Base-by-base conservation (phyloP, 2,888 invertebrate species). In the Hoplodrina ambigua region DNA sequence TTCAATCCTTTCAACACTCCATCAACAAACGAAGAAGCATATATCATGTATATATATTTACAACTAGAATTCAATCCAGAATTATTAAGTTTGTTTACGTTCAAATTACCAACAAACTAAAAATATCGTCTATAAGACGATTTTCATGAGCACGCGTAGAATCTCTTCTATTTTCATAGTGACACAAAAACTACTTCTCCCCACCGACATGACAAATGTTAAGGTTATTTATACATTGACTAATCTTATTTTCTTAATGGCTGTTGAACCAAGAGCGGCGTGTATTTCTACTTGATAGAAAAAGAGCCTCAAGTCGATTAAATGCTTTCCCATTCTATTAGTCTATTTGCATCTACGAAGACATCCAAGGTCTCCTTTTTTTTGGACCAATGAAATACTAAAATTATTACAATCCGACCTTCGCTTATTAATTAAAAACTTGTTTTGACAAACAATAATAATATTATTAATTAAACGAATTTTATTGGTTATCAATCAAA, bases 181-280 rank as follows among this genome's bases (percentile, higher is more conserved):
- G 91, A 89, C 91, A 90, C 86, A 83, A 87, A 89, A 89, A 89
- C 88, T 75, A 81, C 76, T 85, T 86, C 85, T 87, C 87, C 84
- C 78, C 80, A 83, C 74, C 80, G 60, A 82, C 84, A 90, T 91
- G 91, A 91, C 89, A 92, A 89, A 91, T 90, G 88, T 88, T 86
- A 85, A 56, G 85, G 76, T 91, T 91, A 90, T 77, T 79, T 67
- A 73, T 76, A 92, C 91, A 92, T 91, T 82, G 76, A 64, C 84
- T 79, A 72, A 15, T 79, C 74, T 76, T 80, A 75, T 74, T 80
- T 81, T 78, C 71, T 49, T 56, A 56, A 15, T 55, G 73, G 57
- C 58, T 66, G 19, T 77, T 73, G 54, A 69, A 59, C 72, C 59
- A 65, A 62, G 49, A 75, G 67, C 56, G 54, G 63, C 41, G 10